Evolutionary conservation across 2,113 vertebrate genomes (phyloP).

Genomic region (Xenopus borealis): DNA sequence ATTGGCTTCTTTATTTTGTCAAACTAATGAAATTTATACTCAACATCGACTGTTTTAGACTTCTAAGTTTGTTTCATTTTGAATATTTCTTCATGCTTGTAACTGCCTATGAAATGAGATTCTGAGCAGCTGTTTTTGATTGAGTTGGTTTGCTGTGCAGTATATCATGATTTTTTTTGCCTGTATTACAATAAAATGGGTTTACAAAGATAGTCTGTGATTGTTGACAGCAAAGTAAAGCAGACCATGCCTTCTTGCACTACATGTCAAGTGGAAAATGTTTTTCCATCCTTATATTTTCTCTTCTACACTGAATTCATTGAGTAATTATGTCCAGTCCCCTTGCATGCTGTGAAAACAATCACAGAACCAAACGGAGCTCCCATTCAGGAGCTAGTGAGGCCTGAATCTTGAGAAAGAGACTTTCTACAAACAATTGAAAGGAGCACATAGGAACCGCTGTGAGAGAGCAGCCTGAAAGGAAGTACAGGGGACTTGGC

Average conservation of each 20-base stretch:
- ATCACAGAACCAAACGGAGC: conserved; percentile 68
- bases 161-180: conserved; percentile 12
- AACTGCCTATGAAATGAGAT: conserved; percentile 26
- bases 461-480: conserved; percentile 1
- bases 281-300: conserved; percentile 51
- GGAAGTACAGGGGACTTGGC: neutral
- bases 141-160: conserved; percentile 8
- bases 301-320: conserved; percentile 56
- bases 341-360: conserved; percentile 67
- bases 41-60: neutral
- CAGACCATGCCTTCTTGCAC: conserved; percentile 7
- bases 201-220: conserved; percentile 2
- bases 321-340: conserved; percentile 63
- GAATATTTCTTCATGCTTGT: conserved; percentile 22
- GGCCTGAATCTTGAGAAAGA: conserved; percentile 58
- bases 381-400: conserved; percentile 62
- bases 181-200: conserved; percentile 3
- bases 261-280: conserved; percentile 67
- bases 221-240: neutral
- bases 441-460: neutral
- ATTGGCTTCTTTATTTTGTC: neutral
- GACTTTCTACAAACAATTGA: conserved; percentile 24
- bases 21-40: conserved; percentile 9
- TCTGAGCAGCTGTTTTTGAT: conserved; percentile 35
- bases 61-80: conserved; percentile 14